A percentile compares a stretch with the other conserved stretches of the same genome.
Conservation (phyloP, 2,888 invertebrate species). For the Mamestra brassicae region DNA sequence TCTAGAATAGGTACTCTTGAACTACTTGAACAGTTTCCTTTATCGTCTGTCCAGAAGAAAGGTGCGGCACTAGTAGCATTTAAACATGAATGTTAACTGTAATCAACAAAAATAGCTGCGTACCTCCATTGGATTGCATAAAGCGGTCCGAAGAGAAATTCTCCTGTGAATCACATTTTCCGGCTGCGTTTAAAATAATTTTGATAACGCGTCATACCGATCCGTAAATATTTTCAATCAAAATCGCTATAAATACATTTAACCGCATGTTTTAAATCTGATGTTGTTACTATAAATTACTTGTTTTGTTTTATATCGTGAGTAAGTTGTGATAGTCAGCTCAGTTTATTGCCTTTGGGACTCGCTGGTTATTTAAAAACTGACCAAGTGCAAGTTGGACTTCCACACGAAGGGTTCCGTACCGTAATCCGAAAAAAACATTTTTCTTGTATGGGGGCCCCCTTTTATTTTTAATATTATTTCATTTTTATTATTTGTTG, state of each 20-base stretch:
- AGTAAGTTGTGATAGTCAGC: background rate
- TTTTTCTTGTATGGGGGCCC: too few relatives aligned
- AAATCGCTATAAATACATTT: background rate
- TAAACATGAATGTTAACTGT: background rate
- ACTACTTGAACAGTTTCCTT: background rate
- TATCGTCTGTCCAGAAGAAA: background rate
- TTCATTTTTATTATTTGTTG: too few relatives aligned
- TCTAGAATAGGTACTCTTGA: background rate
- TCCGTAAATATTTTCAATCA: background rate
- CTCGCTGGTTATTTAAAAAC: too few relatives aligned
- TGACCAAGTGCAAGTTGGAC: too few relatives aligned
- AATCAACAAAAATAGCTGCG: background rate
- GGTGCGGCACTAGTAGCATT: background rate
- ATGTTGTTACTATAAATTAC: background rate
- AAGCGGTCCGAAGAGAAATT: too few relatives aligned
- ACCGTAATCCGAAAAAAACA: too few relatives aligned
- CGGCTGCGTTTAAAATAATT: background rate
- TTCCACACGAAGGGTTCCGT: too few relatives aligned
- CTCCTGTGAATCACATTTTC: background rate
- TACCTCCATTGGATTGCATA: background rate
- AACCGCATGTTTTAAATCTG: background rate
- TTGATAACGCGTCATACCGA: background rate
- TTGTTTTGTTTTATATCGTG: background rate
- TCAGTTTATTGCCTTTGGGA: too few relatives aligned
- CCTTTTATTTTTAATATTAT: too few relatives aligned